A percentile compares a stretch with the other conserved stretches of the same genome.
phyloP scores from a whole-genome alignment of 2,113 vertebrate species.

The Eulemur macaco region DNA sequence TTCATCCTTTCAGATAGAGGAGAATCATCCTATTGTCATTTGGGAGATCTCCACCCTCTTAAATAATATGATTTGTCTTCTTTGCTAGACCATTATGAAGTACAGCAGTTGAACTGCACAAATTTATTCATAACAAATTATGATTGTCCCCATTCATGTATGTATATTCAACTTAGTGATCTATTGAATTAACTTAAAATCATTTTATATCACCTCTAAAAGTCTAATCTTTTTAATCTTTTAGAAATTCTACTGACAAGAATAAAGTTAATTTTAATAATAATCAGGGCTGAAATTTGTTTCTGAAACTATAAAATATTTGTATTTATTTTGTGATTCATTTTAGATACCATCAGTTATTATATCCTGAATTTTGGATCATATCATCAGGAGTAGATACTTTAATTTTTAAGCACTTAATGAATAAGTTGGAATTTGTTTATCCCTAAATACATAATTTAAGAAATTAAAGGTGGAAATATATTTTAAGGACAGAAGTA shows the following conservation, averaged over 20 bases:
- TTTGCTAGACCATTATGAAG: background rate
- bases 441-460: background rate
- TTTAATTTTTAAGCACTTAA: background rate
- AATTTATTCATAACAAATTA: background rate
- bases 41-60: background rate
- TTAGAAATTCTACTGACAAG: background rate
- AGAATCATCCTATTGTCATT: background rate
- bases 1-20: background rate
- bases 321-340: background rate
- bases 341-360: background rate
- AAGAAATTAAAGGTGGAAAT: conserved; percentile 26
- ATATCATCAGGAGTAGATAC: background rate
- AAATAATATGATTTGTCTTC: background rate
- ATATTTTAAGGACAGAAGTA: background rate
- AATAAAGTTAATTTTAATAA: conserved; percentile 21
- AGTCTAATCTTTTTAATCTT: background rate
- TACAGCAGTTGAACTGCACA: background rate
- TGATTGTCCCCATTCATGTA: background rate
- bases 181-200: background rate
- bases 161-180: background rate
- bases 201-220: background rate
- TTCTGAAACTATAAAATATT: conserved; percentile 25
- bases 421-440: background rate
- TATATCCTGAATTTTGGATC: background rate
- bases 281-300: conserved; percentile 20